Percentiles rank a stretch among this genome's conserved stretches.
Evolutionary conservation across 2,888 invertebrate genomes (phyloP).

Genomic region (Cenopis cana): DNA sequence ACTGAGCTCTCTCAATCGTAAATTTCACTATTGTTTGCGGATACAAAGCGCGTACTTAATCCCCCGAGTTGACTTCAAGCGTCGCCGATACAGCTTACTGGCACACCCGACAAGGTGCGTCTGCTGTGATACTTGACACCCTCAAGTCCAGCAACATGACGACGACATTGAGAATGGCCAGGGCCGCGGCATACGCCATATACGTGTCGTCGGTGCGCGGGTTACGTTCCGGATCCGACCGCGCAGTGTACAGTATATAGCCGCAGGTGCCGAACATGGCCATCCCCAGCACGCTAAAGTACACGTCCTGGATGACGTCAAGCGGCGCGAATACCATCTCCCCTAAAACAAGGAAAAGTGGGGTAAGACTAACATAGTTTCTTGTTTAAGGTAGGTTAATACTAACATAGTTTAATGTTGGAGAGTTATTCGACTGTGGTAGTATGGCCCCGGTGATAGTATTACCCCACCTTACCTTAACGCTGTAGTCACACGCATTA

Average conservation of each 20-base stretch:
- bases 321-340: constrained; percentile 77
- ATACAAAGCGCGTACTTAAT: no score
- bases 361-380: no score
- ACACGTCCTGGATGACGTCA: constrained; percentile 80
- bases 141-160: constrained; percentile 75
- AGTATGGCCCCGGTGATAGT: no score
- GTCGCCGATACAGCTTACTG: constrained; percentile 48
- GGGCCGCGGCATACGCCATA: constrained; percentile 60
- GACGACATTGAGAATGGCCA: constrained; percentile 66
- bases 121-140: constrained; percentile 68
- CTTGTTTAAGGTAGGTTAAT: no score
- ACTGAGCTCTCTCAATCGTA: not conserved
- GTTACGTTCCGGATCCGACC: constrained; percentile 56
- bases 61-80: not conserved
- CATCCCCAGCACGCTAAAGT: constrained; percentile 72
- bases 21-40: not conserved
- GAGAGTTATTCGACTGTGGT: no score
- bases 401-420: no score
- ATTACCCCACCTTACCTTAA: no score
- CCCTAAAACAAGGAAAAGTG: constrained; percentile 77
- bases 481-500: not conserved
- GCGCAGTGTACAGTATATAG: constrained; percentile 64
- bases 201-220: constrained; percentile 70
- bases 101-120: constrained; percentile 61
- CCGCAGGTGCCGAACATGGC: constrained; percentile 69